Base-by-base conservation (phyloP, 2,888 invertebrate species). In the Lithosia quadra region DNA sequence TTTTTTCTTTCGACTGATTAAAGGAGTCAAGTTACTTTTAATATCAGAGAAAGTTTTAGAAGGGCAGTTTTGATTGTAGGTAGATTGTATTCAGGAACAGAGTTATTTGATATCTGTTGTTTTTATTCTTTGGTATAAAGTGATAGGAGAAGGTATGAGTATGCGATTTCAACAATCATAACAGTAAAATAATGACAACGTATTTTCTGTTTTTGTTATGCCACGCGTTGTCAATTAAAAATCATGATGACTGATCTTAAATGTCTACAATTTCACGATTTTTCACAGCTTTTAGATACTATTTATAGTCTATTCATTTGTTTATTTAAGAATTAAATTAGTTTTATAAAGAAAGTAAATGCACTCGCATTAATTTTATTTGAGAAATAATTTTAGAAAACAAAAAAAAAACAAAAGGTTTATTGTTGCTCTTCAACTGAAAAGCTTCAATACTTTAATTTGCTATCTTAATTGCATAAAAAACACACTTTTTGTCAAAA, bases 1-100 rank as follows among this genome's bases (percentile, higher is more conserved):
- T 68, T 76, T 77, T 78, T 79, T 77, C 73, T 76, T 71, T 55
- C 72, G 80, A 73, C 84, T 86, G 78, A 77, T 84, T 83, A 77
- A 81, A 79, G 13, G 36, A 60, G 69, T 80, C 80, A 5, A 36
- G 63, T 79, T 79, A 73, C 79, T 21, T 36, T 15, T 58, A 21
- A 28, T 70, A 70, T 69, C 39, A 57, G 39, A 21, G 36, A 62
- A 65, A 49, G 56, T 67, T 65, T 64, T 10, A 24, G 43, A 39
- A 63, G 62, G 63, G 62, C 13, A 49, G 39, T 10, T 33, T 18
- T 36, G n/a, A 22, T 55, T 68, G 36, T 63, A 53, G 24, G 18
- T 18, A 60, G 9, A 60, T 63, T 63, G 49, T 28, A 24, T 68
- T 59, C 21, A 49, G 24, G 39, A 33, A 57, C 39, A 49, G 15